These are phyloP conservation scores for Conops quadrifasciatus DNA, from an alignment of 2,888 invertebrate genomes.

Conservation along the genomic window DNA sequence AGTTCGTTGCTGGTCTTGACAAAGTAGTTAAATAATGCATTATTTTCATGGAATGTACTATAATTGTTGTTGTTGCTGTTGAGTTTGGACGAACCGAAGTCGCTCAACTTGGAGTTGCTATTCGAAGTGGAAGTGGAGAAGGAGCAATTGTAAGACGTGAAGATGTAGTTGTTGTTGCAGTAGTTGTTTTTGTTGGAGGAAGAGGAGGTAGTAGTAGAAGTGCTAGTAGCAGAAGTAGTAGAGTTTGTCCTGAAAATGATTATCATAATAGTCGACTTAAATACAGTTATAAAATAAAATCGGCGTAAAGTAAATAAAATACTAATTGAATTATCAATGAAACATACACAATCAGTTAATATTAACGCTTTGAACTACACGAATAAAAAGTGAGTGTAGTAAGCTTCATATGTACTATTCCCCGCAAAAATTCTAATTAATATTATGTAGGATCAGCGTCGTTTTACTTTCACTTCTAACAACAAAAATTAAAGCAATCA, in stretches of 20 bases:
- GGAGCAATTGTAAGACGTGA: conserved; percentile 54
- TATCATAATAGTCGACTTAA: conserved; percentile 57
- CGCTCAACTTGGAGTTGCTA: conserved; percentile 43
- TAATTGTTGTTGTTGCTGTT: conserved; percentile 48
- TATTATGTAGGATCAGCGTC: too few species aligned
- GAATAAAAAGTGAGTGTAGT: conserved; percentile 3
- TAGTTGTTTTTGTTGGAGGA: conserved; percentile 59
- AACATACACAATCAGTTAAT: conserved; percentile 23
- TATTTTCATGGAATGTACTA: conserved; percentile 30
- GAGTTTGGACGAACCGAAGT: conserved; percentile 47
- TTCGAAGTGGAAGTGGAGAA: conserved; percentile 47
- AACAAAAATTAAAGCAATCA: too few species aligned
- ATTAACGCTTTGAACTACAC: not conserved
- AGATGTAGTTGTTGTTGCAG: conserved; percentile 53
- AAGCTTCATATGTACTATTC: not conserved
- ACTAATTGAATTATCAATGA: conserved; percentile 38
- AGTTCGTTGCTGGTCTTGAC: conserved; percentile 43
- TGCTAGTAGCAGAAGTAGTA: conserved; percentile 62
- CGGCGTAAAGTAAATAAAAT: conserved; percentile 41
- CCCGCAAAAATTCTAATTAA: not conserved
- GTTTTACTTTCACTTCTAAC: too few species aligned
- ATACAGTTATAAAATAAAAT: conserved; percentile 41
- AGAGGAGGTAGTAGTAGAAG: conserved; percentile 59
- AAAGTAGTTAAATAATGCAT: conserved; percentile 26
- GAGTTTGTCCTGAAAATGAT: conserved; percentile 65